Base-by-base conservation (phyloP, 2,113 vertebrate species). In the Rhipidura dahli region DNA sequence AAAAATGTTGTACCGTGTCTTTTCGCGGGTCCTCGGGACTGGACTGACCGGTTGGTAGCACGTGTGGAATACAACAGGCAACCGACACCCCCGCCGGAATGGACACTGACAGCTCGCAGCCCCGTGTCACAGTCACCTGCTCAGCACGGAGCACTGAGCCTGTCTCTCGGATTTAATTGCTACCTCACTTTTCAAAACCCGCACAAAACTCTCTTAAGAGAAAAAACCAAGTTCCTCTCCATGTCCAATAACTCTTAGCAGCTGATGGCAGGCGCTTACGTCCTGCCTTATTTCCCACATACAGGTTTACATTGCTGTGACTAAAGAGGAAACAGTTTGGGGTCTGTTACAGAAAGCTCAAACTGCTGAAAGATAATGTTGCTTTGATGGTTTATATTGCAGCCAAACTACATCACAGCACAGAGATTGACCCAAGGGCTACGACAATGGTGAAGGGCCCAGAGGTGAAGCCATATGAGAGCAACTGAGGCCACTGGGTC, bases 81-180 rank as follows among this genome's bases (percentile, higher is more conserved):
- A 0, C 33, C 4, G 16, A 19, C 77, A n/a, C 4, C n/a, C 24
- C 1, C 11, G 0, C 59, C 16, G 3, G 4, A 35, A 3, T 4
- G 56, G 79, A 7, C 69, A 2, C 5, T 0, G 39, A 4, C 42
- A 54, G 2, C 59, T 18, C 3, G 2, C 28, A 37, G 71, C 35
- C 47, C 50, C 0, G 14, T 4, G 50, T 3, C 54, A 5, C 6
- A 27, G 60, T 15, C 1, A 18, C 4, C 56, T 5, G 56, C 50
- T 11, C n/a, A 4, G 61, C 24, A 5, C 17, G 4, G 11, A 15
- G 56, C 15, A 2, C 53, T 4, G 15, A 63, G 70, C 23, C 66
- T 0, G 1, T 3, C 16, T 5, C 68, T 1, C 1, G 4, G 22
- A 3, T 24, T 4, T 26, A 28, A 40, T 5, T 11, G 15, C 42